A percentile compares a stretch with the other conserved stretches of the same genome.
phyloP scores from a whole-genome alignment of 2,888 invertebrate species.

The Drosophila mercatorum region DNA sequence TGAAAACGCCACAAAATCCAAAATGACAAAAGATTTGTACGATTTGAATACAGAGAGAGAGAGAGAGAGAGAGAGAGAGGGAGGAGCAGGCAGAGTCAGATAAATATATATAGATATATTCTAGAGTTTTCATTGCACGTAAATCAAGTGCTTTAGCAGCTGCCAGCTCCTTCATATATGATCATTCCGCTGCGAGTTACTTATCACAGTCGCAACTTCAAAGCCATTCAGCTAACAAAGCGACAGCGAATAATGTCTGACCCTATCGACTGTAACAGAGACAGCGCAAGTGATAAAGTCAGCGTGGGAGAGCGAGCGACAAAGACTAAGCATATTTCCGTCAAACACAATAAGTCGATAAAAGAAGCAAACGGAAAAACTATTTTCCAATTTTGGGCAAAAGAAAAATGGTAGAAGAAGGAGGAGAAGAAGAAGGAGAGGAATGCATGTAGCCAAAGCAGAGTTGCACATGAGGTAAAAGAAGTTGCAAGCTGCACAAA shows the following conservation, averaged over 20 bases:
- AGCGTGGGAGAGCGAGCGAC: neutral
- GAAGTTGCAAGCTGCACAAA: constrained; percentile 62
- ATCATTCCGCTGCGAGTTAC: constrained; percentile 22
- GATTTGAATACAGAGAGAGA: neutral
- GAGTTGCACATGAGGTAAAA: constrained; percentile 42
- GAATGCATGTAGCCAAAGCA: constrained; percentile 23
- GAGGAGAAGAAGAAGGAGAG: too few species aligned
- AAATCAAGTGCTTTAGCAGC: constrained; percentile 4
- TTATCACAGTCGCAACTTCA: constrained; percentile 31
- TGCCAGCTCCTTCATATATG: neutral
- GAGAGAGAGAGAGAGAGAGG: neutral
- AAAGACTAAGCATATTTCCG: constrained; percentile 62
- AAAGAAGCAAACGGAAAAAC: constrained; percentile 51
- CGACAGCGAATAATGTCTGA: constrained; percentile 33
- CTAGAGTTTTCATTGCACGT: neutral
- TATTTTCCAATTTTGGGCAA: constrained; percentile 66
- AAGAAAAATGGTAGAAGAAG: constrained; percentile 17
- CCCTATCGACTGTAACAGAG: constrained; percentile 11
- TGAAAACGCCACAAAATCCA: constrained; percentile 5
- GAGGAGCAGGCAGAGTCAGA: neutral
- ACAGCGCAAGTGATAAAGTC: constrained; percentile 10
- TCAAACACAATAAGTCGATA: constrained; percentile 72
- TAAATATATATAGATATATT: neutral
- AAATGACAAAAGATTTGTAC: constrained; percentile 4
- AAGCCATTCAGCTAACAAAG: constrained; percentile 41